A percentile compares a stretch with the other conserved stretches of the same genome.
phyloP scores from a whole-genome alignment of 2,113 vertebrate genomes.

The Cynoglossus semilaevis region DNA sequence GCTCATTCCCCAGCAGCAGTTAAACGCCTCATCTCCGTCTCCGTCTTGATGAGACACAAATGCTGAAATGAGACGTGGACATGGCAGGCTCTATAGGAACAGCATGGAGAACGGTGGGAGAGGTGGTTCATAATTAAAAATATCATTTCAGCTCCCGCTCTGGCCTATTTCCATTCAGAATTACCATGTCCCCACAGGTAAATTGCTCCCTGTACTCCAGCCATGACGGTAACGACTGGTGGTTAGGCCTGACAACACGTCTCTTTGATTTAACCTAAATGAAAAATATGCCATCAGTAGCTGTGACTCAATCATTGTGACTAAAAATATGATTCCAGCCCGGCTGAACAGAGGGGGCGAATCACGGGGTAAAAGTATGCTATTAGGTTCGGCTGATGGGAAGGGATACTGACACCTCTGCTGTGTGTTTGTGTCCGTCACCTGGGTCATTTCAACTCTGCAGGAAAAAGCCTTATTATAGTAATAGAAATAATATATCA shows the following conservation, averaged over 20 bases:
- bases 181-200: slow-evolving; percentile 60
- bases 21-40: slow-evolving; percentile 3
- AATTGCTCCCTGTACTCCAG: slow-evolving; percentile 71
- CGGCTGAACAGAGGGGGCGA: slow-evolving; percentile 55
- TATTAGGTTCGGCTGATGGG: slow-evolving; percentile 60
- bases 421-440: slow-evolving; percentile 47
- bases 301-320: slow-evolving; percentile 61
- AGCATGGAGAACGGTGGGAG: slow-evolving; percentile 48
- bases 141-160: slow-evolving; percentile 64
- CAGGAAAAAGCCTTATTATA: slow-evolving; percentile 40
- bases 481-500: slow-evolving; percentile 62
- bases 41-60: slow-evolving; percentile 57
- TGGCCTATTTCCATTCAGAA: slow-evolving; percentile 66
- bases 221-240: slow-evolving; percentile 67
- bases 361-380: slow-evolving; percentile 49
- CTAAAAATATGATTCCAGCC: slow-evolving; percentile 68
- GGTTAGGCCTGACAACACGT: slow-evolving; percentile 69
- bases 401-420: slow-evolving; percentile 27
- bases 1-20: neutral
- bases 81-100: slow-evolving; percentile 32
- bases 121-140: slow-evolving; percentile 74
- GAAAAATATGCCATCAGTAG: slow-evolving; percentile 71
- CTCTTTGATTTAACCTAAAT: slow-evolving; percentile 74
- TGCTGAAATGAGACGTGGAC: slow-evolving; percentile 73
- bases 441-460: slow-evolving; percentile 14